Base-by-base conservation (phyloP, 2,113 vertebrate genomes). In the Hippocampus mohnikei region DNA sequence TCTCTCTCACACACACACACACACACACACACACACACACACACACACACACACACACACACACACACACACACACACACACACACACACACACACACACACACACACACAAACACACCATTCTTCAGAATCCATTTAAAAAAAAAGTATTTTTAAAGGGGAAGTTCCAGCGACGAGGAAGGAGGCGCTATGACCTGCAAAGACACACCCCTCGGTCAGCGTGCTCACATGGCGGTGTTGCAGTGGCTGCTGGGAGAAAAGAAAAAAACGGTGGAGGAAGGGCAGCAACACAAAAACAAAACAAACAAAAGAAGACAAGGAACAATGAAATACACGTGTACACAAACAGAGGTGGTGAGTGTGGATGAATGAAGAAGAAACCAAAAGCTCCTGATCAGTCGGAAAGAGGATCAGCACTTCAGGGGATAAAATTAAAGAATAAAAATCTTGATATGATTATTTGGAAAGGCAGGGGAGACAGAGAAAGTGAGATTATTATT, bases 341-440 rank as follows among this genome's bases (percentile, higher is more conserved):
- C 60, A 62, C 72, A 63, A 71, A 68, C 46, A 21, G 9, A 1
- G 25, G 8, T 21, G 41, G 66, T 73, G 76, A 67, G n/a, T 56
- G 3, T 8, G 42, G 37, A 70, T 79, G 79, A 55, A 23, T 11
- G 21, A 55, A 55, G 52, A 55, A 55, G 52, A 9, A 55, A n/a
- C 11, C 52, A 11, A n/a, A 55, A 55, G 21, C n/a, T 55, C 52
- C 21, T 55, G 9, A 55, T 23, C 21, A 77, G 33, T 67, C 66
- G 60, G 62, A 87, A 84, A 74, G 76, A 88, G 90, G 91, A 88
- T 83, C 88, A 90, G 52, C 85, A 86, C 78, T 92, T 95, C 91
- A 95, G 92, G 93, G 92, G 75, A 93, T 91, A 87, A 95, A 95
- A 94, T 93, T 94, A 94, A 94, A 94, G 89, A 93, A 94, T 91